Conservation (phyloP, 2,888 invertebrate genomes). For the Leucophora obtusa region DNA sequence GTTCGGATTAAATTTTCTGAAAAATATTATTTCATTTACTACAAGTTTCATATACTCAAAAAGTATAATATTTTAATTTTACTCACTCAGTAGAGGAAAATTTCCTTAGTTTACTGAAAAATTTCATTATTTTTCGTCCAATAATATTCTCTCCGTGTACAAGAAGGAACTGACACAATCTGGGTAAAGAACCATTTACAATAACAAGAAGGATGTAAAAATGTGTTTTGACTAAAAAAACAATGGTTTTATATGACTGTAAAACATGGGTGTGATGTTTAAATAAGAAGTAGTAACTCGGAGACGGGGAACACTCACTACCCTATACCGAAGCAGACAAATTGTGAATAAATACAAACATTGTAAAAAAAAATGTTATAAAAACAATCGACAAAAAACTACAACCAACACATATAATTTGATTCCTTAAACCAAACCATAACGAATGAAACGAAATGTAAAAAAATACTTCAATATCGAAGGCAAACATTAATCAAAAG, state of each 20-base stretch:
- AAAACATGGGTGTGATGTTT: conserved; percentile 51
- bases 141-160: too few species aligned
- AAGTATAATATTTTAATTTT: too few species aligned
- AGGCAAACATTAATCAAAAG: conserved; percentile 55
- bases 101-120: too few species aligned
- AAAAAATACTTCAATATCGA: conserved; percentile 36
- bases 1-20: too few species aligned
- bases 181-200: conserved; percentile 19
- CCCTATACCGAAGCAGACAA: conserved; percentile 37
- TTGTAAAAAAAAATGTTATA: conserved; percentile 43
- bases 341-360: conserved; percentile 53
- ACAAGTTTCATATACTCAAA: too few species aligned
- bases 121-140: too few species aligned
- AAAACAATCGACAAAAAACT: conserved; percentile 37
- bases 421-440: conserved; percentile 41
- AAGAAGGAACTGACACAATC: conserved; percentile 22
- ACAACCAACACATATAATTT: conserved; percentile 7
- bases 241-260: conserved; percentile 40
- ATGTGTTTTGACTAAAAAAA: conserved; percentile 12
- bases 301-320: neutral
- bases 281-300: conserved; percentile 35
- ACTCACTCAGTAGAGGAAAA: too few species aligned
- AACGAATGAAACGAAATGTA: conserved; percentile 14
- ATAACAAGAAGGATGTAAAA: conserved; percentile 1
- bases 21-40: too few species aligned